A percentile compares a stretch with the other conserved stretches of the same genome.
These are phyloP conservation scores for Otolemur garnettii DNA, from an alignment of 2,113 vertebrate genomes.

Conservation along the genomic window DNA sequence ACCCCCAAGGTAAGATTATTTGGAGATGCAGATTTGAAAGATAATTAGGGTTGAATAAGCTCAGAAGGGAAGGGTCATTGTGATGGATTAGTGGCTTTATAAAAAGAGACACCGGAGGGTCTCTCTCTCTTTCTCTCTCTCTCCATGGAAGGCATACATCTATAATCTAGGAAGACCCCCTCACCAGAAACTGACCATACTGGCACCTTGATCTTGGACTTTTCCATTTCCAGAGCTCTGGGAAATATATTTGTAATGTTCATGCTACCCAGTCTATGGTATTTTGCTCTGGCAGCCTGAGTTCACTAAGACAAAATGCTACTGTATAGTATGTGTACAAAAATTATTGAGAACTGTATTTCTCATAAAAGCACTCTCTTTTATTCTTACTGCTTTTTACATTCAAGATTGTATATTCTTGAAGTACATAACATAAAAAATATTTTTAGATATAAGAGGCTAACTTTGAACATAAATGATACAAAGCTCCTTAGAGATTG, in stretches of 20 bases:
- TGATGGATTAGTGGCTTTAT: background rate
- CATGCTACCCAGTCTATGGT: background rate
- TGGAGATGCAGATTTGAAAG: background rate
- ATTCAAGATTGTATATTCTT: background rate
- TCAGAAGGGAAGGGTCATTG: background rate
- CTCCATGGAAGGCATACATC: background rate
- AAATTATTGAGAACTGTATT: background rate
- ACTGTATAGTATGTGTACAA: background rate
- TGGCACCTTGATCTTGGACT: background rate
- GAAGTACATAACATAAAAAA: background rate
- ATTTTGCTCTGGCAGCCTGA: background rate
- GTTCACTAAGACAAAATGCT: background rate
- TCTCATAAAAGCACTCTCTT: conserved; percentile 1
- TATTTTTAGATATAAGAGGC: background rate
- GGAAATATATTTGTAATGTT: background rate
- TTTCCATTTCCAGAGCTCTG: background rate
- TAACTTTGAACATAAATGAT: background rate
- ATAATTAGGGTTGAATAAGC: background rate
- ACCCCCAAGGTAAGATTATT: background rate
- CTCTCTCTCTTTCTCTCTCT: background rate
- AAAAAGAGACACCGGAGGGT: background rate
- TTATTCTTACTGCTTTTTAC: background rate
- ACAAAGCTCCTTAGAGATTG: background rate
- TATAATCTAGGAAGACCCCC: background rate
- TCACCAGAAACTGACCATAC: background rate